Percentiles rank a stretch among this genome's conserved stretches.
Evolutionary conservation across 2,888 invertebrate species (phyloP).

Genomic region (Ophraella communa): DNA sequence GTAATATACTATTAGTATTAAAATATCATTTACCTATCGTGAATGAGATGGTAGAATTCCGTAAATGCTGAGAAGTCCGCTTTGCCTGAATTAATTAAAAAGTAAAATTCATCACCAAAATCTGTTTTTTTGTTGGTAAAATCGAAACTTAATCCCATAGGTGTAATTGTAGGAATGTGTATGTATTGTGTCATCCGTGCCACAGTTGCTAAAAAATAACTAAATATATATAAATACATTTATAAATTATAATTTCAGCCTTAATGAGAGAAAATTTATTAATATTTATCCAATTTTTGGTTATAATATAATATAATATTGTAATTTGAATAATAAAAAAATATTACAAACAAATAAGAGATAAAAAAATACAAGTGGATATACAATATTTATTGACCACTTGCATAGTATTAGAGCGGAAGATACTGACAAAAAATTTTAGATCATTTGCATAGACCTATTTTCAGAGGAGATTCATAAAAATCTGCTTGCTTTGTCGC

Average conservation of each 20-base stretch:
- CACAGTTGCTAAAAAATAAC: constrained; percentile 72
- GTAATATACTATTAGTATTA: too few relatives aligned
- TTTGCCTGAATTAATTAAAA: constrained; percentile 77
- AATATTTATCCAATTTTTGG: too few relatives aligned
- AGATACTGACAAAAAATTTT: too few relatives aligned
- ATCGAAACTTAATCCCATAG: constrained; percentile 81
- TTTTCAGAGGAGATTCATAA: too few relatives aligned
- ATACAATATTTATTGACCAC: too few relatives aligned
- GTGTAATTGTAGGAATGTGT: constrained; percentile 78
- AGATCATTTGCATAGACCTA: too few relatives aligned
- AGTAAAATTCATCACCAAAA: constrained; percentile 78
- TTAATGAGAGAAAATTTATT: background rate
- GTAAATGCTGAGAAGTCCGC: constrained; percentile 77
- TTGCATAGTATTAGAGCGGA: too few relatives aligned
- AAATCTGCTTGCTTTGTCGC: too few relatives aligned
- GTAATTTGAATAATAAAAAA: too few relatives aligned
- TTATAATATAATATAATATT: too few relatives aligned
- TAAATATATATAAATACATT: constrained; percentile 1
- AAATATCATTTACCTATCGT: constrained; percentile 71
- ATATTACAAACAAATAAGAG: too few relatives aligned
- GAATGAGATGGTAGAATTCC: constrained; percentile 72
- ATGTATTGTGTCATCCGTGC: constrained; percentile 81
- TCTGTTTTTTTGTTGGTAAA: constrained; percentile 74
- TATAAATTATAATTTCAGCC: background rate
- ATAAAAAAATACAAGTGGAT: too few relatives aligned